Base-by-base conservation (phyloP, 2,113 vertebrate species). In the Pelusios castaneus region DNA sequence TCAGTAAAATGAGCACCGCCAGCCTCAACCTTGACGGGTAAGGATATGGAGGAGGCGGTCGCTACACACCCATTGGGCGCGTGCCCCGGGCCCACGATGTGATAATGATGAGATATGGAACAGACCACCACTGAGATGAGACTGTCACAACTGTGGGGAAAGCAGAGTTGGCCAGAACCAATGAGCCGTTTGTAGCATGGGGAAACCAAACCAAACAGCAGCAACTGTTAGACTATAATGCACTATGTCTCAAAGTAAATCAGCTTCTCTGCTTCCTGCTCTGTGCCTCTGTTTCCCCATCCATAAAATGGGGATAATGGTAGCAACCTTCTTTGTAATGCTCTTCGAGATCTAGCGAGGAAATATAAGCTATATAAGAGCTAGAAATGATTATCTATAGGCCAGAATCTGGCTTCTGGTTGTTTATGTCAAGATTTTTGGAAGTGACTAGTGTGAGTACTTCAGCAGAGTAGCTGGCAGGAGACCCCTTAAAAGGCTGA, bases 131-230 rank as follows among this genome's bases (percentile, higher is more conserved):
- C 24, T 43, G 38, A 25, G 3, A 43, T 43, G 38, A 43, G 8
- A 41, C 22, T 19, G 3, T 75, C 41, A 75, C 10, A 13, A 27
- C 11, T 10, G 5, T 43, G 38, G n/a, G 0, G 1, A 43, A 0
- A 13, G 87, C 79, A 51, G 4, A 21, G n/a, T 52, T 75, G 77
- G 34, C 4, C 12, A 41, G 29, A 31, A 47, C 19, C 31, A 45
- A 87, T 38, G 41, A 14, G 21, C 85, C 87, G 52, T 88, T 63
- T 80, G 54, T 2, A 7, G 11, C 10, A 0, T 4, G 34, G 34
- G 31, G 45, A 73, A 49, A 55, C 0, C 17, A 49, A 51, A 51
- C 4, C 12, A 25, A 0, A 0, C 0, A 29, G 1, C 3, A 31
- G 12, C 38, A 79, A 17, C 60, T 47, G 49, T 7, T 41, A 19